Base-by-base conservation (phyloP, 2,797 vertebrate species). In the Chromis chromis region DNA sequence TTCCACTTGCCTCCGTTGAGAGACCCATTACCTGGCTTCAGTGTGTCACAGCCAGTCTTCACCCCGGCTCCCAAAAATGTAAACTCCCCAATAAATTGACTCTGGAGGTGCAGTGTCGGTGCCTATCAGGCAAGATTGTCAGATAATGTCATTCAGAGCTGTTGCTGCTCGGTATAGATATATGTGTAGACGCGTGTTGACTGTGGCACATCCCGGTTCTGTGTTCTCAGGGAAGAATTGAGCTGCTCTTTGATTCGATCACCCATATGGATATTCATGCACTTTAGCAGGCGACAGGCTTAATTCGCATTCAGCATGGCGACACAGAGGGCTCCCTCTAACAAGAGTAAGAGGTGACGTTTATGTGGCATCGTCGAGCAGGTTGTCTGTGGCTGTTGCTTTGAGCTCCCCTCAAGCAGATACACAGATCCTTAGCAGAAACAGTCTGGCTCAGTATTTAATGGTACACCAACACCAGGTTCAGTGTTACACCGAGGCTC, bases 391-490 rank as follows among this genome's bases (percentile, higher is more conserved):
- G 86, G 89, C 89, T 91, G 88, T 94, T 92, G 94, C 94, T 95
- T 86, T 90, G 92, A 94, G 94, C 93, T 92, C 85, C 91, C 94
- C 93, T 91, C 79, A 53, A 95, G 94, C 93, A 93, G 89, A 92
- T 84, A 93, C 92, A 94, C 93, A 92, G 93, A 95, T 95, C 93
- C 90, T 91, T 88, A 90, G 88, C 93, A 88, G 86, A 74, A 89
- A 66, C 90, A 86, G 89, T 90, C 90, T 83, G 86, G 86, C 89
- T 91, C 88, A 60, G 87, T 87, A 87, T 93, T 89, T 91, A 88
- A 91, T 87, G 90, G 91, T 84, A 71, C 91, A 90, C 88, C 90
- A 82, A 90, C 81, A 90, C 86, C 81, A 82, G 89, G 76, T 89
- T 89, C 76, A 89, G 84, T 73, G 61, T 81, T 84, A 87, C 84